Base-by-base conservation (phyloP, 2,113 vertebrate species). In the Poeciliopsis prolifica region DNA sequence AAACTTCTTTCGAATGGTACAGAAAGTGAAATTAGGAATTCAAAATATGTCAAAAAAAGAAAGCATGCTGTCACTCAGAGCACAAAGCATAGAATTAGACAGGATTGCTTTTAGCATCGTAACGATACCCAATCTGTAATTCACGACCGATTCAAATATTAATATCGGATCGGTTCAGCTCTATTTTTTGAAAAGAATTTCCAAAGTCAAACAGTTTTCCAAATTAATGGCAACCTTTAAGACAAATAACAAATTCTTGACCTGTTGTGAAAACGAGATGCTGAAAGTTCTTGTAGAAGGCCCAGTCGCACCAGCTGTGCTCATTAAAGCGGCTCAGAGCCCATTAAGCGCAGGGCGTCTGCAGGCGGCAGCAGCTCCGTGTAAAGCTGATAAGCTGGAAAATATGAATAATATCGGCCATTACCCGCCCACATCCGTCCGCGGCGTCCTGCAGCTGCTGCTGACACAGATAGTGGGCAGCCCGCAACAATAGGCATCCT, bases 381-480 rank as follows among this genome's bases (percentile, higher is more conserved):
- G 70, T 35, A 65, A 37, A 79, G 83, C 68, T 82, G 78, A 82
- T 75, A 72, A 78, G 61, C 37, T 65, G 61, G 51, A 75, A 86
- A 85, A 81, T 71, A 70, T 82, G 76, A 75, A 75, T 68, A 86
- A 83, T 77, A 64, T 72, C 64, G 80, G 77, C 74, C 70, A 85
- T 88, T 77, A 79, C 33, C 44, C 74, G 40, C 82, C 86, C 78
- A 85, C 91, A 62, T 81, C 26, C 70, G 75, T 75, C 60, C 72
- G 75, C 70, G 11, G 70, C 68, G 67, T 51, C 87, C 84, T 70
- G 84, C 68, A 68, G 79, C 66, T 74, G 75, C 68, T 80, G 82
- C 72, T 76, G 77, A 82, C 81, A 85, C 75, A 77, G 69, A 83
- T 51, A 67, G 75, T 88, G 84, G 78, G 88, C 17, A 70, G 77